phyloP scores from a whole-genome alignment of 1,140 invertebrate genomes.

The Diabrotica virgifera region DNA sequence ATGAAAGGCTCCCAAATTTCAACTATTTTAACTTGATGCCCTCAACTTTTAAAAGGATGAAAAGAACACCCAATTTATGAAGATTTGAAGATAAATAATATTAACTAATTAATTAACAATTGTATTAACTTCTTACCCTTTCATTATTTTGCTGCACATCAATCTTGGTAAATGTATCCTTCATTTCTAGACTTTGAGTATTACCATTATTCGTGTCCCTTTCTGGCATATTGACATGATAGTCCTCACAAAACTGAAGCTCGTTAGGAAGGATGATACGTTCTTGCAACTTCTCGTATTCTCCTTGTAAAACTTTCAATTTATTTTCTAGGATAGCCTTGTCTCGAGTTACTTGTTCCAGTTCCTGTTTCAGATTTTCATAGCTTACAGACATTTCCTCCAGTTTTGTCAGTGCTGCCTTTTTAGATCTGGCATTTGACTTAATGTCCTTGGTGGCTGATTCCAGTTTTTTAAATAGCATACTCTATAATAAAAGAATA shows the following conservation, averaged over 20 bases:
- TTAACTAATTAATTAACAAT: no score
- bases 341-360: constrained; percentile 34
- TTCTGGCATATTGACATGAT: constrained; percentile 25
- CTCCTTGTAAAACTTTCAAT: constrained; percentile 29
- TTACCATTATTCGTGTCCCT: constrained; percentile 20
- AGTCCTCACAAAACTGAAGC: constrained; percentile 4
- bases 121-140: no score
- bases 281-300: constrained; percentile 37
- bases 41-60: no score
- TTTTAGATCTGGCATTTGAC: constrained; percentile 35
- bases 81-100: no score
- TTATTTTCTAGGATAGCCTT: constrained; percentile 38
- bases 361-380: constrained; percentile 28
- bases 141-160: no score
- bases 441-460: constrained; percentile 38
- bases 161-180: no score
- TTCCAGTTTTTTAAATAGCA: constrained; percentile 30
- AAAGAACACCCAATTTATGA: no score
- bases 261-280: constrained; percentile 27
- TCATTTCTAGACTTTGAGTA: no score
- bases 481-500: not conserved
- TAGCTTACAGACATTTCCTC: constrained; percentile 32
- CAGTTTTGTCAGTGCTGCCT: constrained; percentile 32
- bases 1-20: no score
- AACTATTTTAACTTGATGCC: no score